A percentile compares a stretch with the other conserved stretches of the same genome.
Evolutionary conservation across 2,888 invertebrate genomes (phyloP).

Genomic region (Itoplectis maculator): DNA sequence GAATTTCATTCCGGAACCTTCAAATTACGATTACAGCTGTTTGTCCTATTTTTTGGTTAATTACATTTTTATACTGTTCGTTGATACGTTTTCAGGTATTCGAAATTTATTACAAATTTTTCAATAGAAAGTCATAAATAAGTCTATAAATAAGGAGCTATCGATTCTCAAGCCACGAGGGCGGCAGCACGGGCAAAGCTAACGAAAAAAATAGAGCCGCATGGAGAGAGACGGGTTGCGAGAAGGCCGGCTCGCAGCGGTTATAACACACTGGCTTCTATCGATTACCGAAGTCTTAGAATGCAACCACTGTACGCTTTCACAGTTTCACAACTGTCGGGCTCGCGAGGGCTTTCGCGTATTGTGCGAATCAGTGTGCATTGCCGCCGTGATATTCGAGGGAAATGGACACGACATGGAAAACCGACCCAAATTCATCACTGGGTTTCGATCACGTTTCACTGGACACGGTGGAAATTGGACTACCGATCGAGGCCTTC

Average conservation of each 20-base stretch:
- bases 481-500: conserved; percentile 1
- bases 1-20: background rate
- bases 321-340: conserved; percentile 57
- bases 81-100: too few species aligned
- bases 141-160: too few species aligned
- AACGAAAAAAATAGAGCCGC: conserved; percentile 35
- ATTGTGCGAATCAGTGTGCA: conserved; percentile 16
- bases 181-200: background rate
- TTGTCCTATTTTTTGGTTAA: background rate
- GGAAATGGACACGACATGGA: conserved; percentile 43
- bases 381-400: conserved; percentile 21
- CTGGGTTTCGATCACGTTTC: conserved; percentile 52
- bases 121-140: too few species aligned
- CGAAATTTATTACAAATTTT: background rate
- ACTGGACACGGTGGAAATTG: conserved; percentile 32
- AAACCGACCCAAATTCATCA: conserved; percentile 76
- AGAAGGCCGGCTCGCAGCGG: conserved; percentile 59
- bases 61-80: background rate
- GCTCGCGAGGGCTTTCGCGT: conserved; percentile 3
- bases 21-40: too few species aligned
- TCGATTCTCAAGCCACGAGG: conserved; percentile 1
- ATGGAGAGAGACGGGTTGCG: conserved; percentile 8
- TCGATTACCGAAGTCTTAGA: conserved; percentile 83
- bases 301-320: conserved; percentile 47
- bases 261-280: conserved; percentile 78